phyloP scores from a whole-genome alignment of 2,797 vertebrate species.

The Pagetopsis macropterus region DNA sequence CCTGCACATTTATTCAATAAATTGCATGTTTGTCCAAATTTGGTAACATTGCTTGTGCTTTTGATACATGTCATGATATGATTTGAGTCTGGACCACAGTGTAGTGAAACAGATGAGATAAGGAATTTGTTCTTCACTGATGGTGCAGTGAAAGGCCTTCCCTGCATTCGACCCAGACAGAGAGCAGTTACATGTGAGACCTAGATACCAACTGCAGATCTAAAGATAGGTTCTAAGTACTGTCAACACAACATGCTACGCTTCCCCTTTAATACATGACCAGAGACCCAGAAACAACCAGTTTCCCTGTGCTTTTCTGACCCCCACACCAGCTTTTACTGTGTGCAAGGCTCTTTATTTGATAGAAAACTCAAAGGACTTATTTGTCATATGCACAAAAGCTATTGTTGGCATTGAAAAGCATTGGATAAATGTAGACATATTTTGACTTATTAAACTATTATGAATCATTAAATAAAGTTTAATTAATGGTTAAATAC shows the following conservation, averaged over 20 bases:
- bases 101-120: background rate
- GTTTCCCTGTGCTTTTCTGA: background rate
- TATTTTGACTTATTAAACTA: background rate
- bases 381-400: too few relatives aligned
- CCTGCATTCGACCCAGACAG: background rate
- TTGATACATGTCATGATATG: background rate
- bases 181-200: background rate
- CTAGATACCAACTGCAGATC: background rate
- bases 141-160: background rate
- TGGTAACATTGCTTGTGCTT: background rate
- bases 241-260: background rate
- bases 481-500: conserved; percentile 1
- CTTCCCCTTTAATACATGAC: background rate
- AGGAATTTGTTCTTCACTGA: background rate
- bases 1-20: background rate
- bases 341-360: background rate
- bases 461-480: background rate
- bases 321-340: background rate
- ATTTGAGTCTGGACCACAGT: background rate
- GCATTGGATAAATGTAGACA: background rate
- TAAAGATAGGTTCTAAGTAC: background rate
- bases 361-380: too few relatives aligned
- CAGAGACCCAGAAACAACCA: background rate
- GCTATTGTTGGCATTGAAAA: too few relatives aligned
- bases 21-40: background rate